These are phyloP conservation scores for Protomyctophum bolini DNA, from an alignment of 2,113 vertebrate species.

Conservation along the genomic window DNA sequence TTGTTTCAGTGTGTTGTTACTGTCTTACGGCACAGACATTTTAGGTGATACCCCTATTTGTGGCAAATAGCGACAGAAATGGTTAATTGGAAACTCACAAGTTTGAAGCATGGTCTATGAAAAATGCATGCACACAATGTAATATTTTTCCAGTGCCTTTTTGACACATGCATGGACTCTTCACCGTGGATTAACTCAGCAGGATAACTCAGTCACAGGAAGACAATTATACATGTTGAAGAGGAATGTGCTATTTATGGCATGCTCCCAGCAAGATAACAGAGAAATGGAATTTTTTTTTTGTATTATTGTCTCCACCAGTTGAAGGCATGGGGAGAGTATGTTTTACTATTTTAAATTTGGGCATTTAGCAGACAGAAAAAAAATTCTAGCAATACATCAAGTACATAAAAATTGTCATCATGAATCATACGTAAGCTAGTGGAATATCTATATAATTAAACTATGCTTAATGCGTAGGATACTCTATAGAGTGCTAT, in stretches of 20 bases:
- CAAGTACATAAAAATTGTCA: no score
- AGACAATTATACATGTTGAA: conserved; percentile 28
- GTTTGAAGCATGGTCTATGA: no score
- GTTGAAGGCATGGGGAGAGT: no score
- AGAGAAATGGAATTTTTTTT: conserved; percentile 18
- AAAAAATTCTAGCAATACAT: no score
- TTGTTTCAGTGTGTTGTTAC: not conserved
- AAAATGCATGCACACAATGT: not conserved
- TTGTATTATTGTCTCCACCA: conserved; percentile 32
- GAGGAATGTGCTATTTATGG: conserved; percentile 37
- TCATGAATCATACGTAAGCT: no score
- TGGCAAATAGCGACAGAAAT: not conserved
- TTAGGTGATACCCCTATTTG: not conserved
- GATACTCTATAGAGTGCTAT: no score
- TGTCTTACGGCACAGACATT: not conserved
- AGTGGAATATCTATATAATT: no score
- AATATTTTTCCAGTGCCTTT: not conserved
- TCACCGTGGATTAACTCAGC: not conserved
- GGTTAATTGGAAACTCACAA: not conserved
- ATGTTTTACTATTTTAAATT: no score
- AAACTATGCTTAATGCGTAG: no score
- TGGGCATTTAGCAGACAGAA: no score
- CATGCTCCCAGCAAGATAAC: conserved; percentile 38
- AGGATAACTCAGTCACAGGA: conserved; percentile 11
- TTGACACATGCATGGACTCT: not conserved